Evolutionary conservation across 2,888 invertebrate genomes (phyloP).

Genomic region (Dryomyza anilis): DNA sequence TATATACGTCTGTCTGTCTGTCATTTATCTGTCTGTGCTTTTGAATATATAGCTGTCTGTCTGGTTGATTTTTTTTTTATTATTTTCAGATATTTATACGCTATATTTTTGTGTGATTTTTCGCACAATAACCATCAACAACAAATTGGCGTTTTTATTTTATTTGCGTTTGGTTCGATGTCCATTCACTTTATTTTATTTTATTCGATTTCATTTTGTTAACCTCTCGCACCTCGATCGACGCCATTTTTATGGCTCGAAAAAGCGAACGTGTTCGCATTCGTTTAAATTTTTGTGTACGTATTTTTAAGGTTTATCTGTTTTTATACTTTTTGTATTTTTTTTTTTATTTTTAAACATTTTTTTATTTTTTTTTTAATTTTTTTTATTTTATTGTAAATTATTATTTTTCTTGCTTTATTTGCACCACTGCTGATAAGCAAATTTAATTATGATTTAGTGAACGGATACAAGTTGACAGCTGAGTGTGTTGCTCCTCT

Average conservation of each 20-base stretch:
- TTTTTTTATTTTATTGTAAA: background rate
- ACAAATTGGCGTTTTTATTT: conserved; percentile 27
- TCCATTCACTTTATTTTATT: too few species aligned
- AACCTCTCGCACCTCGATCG: conserved; percentile 23
- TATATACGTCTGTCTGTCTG: conserved; percentile 17
- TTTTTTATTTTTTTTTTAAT: too few species aligned
- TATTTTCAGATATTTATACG: too few species aligned
- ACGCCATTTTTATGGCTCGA: conserved; percentile 4
- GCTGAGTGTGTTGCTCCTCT: background rate
- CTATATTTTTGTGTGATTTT: conserved; percentile 42
- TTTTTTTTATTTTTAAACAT: too few species aligned
- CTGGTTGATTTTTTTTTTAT: conserved; percentile 31
- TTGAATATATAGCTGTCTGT: background rate
- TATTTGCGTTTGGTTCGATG: too few species aligned
- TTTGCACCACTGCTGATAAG: conserved; percentile 6
- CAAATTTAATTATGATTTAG: conserved; percentile 25
- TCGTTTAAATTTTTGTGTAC: background rate
- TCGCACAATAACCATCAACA: conserved; percentile 35
- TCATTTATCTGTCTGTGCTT: conserved; percentile 19
- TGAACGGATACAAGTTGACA: conserved; percentile 23
- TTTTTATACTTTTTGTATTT: too few species aligned
- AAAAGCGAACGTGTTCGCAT: too few species aligned
- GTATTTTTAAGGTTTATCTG: too few species aligned
- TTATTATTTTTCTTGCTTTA: background rate
- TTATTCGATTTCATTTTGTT: conserved; percentile 26